These are phyloP conservation scores for Pyrochroa serraticornis DNA, from an alignment of 2,888 invertebrate genomes.

Conservation along the genomic window DNA sequence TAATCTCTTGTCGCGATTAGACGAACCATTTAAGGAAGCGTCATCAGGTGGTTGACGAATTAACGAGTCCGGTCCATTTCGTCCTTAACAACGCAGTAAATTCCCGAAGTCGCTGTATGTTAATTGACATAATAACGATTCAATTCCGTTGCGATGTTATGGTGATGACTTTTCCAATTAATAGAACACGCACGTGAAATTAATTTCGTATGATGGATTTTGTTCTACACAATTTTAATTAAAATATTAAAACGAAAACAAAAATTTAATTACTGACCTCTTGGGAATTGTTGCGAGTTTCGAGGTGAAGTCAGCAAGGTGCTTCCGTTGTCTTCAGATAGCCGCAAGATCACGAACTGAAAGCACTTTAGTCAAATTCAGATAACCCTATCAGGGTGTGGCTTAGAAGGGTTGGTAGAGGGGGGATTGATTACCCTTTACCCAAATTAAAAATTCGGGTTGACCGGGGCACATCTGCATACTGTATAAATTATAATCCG, in stretches of 20 bases:
- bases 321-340: constrained; percentile 28
- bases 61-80: constrained; percentile 2
- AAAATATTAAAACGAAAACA: neutral
- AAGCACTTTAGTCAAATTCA: constrained; percentile 30
- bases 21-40: no score
- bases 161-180: constrained; percentile 7
- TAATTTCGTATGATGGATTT: neutral
- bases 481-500: constrained; percentile 49
- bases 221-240: no score
- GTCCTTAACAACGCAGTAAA: neutral
- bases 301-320: constrained; percentile 1
- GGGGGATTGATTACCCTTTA: constrained; percentile 52
- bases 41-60: no score
- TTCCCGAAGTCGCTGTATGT: neutral
- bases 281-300: neutral
- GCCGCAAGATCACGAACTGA: constrained; percentile 37
- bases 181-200: neutral
- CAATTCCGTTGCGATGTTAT: no score
- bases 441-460: constrained; percentile 51
- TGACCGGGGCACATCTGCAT: constrained; percentile 51
- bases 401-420: constrained; percentile 43
- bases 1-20: no score
- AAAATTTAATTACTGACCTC: constrained; percentile 20
- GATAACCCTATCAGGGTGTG: constrained; percentile 53
- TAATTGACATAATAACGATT: neutral